Evolutionary conservation across 2,113 vertebrate species (phyloP).

Genomic region (Hymenochirus boettgeri): DNA sequence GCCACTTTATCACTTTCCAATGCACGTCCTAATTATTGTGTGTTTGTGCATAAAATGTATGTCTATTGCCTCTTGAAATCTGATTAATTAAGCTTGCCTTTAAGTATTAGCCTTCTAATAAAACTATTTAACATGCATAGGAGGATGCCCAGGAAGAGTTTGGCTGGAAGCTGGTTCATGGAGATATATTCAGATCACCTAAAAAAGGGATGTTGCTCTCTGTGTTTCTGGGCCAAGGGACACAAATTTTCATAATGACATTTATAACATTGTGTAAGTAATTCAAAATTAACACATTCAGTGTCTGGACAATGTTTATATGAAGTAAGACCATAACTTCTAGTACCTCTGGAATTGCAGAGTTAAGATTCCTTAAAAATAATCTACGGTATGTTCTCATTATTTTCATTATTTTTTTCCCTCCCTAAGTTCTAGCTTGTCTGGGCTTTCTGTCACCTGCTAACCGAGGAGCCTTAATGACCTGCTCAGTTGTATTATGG

Average conservation of each 20-base stretch:
- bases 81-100: too few relatives aligned
- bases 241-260: slow-evolving; percentile 85
- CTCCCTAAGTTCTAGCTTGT: slow-evolving; percentile 71
- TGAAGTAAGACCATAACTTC: too few relatives aligned
- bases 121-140: slow-evolving; percentile 47
- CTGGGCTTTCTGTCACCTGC: slow-evolving; percentile 80
- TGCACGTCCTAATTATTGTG: too few relatives aligned
- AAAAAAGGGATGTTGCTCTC: slow-evolving; percentile 80
- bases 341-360: too few relatives aligned
- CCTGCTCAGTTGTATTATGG: slow-evolving; percentile 80
- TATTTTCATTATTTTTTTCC: slow-evolving; percentile 20
- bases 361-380: neutral
- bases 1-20: too few relatives aligned
- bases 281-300: too few relatives aligned
- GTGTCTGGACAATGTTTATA: too few relatives aligned
- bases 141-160: slow-evolving; percentile 78
- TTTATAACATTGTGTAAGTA: slow-evolving; percentile 88
- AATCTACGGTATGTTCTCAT: neutral
- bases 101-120: too few relatives aligned
- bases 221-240: slow-evolving; percentile 84
- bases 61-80: too few relatives aligned
- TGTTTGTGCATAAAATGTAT: too few relatives aligned
- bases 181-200: slow-evolving; percentile 68
- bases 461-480: slow-evolving; percentile 83
- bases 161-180: slow-evolving; percentile 68